Conservation (phyloP, 2,113 vertebrate genomes). For the Dasyurus viverrinus region DNA sequence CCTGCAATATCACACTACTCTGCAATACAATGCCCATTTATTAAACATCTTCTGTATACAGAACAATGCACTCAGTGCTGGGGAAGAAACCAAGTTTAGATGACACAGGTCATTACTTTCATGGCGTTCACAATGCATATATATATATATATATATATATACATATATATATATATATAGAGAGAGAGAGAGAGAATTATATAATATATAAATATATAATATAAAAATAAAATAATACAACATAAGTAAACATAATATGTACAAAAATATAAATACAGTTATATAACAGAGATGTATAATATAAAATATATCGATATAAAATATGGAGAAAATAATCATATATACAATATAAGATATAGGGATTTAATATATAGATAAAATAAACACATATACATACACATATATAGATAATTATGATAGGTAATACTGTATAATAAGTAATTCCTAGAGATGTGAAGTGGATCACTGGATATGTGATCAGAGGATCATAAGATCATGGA, state of each 20-base stretch:
- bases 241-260: no score
- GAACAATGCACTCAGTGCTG: neutral
- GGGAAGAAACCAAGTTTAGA: neutral
- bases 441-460: neutral
- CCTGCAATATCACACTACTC: neutral
- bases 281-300: no score
- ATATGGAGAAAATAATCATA: no score
- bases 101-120: neutral
- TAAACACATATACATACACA: neutral
- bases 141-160: neutral
- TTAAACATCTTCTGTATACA: neutral
- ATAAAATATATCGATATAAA: no score
- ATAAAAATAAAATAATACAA: no score
- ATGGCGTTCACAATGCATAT: neutral
- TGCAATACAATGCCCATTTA: neutral
- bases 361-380: no score
- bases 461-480: neutral
- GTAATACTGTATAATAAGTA: neutral
- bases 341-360: no score
- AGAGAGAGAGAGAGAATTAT: no score
- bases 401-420: neutral
- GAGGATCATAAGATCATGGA: neutral
- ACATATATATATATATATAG: neutral
- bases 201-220: no score
- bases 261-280: no score